phyloP scores from a whole-genome alignment of 2,113 vertebrate species.

The Numenius arquata region DNA sequence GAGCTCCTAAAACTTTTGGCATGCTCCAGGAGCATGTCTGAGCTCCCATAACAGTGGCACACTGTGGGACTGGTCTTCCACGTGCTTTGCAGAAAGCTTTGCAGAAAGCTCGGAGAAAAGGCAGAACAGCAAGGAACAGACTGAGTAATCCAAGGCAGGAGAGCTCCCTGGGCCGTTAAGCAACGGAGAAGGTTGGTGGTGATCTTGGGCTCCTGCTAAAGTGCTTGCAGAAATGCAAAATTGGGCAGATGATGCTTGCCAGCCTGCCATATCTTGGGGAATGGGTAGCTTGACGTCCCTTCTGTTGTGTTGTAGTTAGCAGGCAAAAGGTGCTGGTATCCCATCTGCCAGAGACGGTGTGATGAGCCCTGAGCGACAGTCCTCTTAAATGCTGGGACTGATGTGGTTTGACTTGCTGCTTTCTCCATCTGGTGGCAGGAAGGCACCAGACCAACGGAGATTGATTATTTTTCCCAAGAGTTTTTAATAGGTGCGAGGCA shows the following conservation, averaged over 20 bases:
- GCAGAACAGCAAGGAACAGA: not conserved
- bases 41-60: not conserved
- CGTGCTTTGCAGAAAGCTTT: not conserved
- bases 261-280: not conserved
- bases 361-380: not conserved
- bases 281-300: not conserved
- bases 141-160: not conserved
- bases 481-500: not conserved
- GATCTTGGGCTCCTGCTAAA: not conserved
- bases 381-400: not conserved
- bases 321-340: conserved; percentile 39
- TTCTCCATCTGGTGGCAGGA: conserved; percentile 28
- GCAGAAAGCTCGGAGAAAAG: not conserved
- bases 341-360: not conserved
- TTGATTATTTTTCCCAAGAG: not conserved
- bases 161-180: not conserved
- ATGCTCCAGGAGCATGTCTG: not conserved
- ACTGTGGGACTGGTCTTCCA: not conserved
- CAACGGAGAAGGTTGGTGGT: not conserved
- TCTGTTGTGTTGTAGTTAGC: conserved; percentile 18
- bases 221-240: not conserved
- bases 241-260: conserved; percentile 13
- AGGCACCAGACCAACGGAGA: not conserved
- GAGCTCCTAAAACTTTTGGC: not conserved
- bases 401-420: not conserved